phyloP scores from a whole-genome alignment of 2,797 vertebrate genomes.

The Chloroceryle amazona region DNA sequence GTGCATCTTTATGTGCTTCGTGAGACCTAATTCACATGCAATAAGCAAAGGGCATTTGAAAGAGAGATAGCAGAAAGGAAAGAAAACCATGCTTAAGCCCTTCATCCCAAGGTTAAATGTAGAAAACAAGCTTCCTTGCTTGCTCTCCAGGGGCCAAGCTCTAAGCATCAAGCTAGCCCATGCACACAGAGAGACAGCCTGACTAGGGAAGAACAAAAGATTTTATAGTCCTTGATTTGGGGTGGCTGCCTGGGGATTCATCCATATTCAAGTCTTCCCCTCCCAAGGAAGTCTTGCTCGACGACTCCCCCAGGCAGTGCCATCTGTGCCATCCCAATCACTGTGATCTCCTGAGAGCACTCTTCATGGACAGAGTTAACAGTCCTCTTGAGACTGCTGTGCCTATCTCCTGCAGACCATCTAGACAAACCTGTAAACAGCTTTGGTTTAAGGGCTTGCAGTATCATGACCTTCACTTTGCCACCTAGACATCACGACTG shows the following conservation, averaged over 20 bases:
- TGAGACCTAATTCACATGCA: background rate
- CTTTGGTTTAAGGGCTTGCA: background rate
- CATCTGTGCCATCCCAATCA: background rate
- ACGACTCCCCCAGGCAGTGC: accelerated
- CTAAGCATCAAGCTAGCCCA: background rate
- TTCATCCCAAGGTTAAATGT: background rate
- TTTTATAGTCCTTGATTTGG: background rate
- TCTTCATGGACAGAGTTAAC: background rate
- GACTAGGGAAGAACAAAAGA: background rate
- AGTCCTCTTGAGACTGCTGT: background rate
- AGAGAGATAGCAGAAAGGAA: background rate
- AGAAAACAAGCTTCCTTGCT: background rate
- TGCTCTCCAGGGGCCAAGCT: background rate
- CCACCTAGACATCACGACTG: accelerated
- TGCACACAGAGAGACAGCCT: background rate
- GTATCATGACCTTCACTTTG: accelerated
- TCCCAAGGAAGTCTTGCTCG: background rate
- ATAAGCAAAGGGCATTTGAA: background rate
- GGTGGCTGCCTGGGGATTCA: background rate
- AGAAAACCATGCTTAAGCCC: background rate
- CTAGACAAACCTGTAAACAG: background rate
- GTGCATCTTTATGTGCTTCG: background rate
- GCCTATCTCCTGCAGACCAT: background rate
- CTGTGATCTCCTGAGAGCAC: accelerated
- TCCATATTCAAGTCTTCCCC: background rate